Evolutionary conservation across 2,113 vertebrate genomes (phyloP).

Genomic region (Mellivora capensis): DNA sequence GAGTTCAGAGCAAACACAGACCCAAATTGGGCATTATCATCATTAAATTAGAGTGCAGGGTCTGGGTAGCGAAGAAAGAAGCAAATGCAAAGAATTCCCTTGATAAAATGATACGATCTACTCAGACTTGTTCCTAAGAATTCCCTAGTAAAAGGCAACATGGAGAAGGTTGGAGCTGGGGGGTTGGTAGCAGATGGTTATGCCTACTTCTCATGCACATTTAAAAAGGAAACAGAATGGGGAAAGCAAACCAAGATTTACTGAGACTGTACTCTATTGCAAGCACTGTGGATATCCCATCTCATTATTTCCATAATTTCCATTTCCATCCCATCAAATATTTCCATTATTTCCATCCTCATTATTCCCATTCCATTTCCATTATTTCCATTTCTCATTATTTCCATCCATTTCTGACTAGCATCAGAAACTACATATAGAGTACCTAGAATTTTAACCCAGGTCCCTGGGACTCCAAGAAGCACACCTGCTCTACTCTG

Average conservation of each 20-base stretch:
- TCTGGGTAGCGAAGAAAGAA: not conserved
- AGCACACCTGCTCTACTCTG: not conserved
- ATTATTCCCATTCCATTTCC: too few relatives aligned
- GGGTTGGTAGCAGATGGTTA: too few relatives aligned
- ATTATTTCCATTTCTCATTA: too few relatives aligned
- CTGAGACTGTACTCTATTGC: not conserved
- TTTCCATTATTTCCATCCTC: too few relatives aligned
- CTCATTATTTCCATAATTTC: not conserved
- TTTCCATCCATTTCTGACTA: too few relatives aligned
- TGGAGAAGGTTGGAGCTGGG: fast-evolving
- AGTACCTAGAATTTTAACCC: not conserved
- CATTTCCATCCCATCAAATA: too few relatives aligned
- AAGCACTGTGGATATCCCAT: not conserved
- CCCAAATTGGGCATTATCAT: not conserved
- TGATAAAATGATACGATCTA: not conserved
- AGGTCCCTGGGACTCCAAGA: too few relatives aligned
- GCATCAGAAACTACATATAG: not conserved
- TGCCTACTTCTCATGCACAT: not conserved
- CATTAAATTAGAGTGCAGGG: not conserved
- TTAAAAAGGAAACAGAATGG: not conserved
- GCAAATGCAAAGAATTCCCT: not conserved
- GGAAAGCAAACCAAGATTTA: not conserved
- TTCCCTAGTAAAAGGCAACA: not conserved
- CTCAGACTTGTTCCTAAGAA: not conserved
- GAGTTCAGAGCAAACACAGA: conserved; percentile 4